Base-by-base conservation (phyloP, 1,140 invertebrate species). In the Zeugodacus cucurbitae region DNA sequence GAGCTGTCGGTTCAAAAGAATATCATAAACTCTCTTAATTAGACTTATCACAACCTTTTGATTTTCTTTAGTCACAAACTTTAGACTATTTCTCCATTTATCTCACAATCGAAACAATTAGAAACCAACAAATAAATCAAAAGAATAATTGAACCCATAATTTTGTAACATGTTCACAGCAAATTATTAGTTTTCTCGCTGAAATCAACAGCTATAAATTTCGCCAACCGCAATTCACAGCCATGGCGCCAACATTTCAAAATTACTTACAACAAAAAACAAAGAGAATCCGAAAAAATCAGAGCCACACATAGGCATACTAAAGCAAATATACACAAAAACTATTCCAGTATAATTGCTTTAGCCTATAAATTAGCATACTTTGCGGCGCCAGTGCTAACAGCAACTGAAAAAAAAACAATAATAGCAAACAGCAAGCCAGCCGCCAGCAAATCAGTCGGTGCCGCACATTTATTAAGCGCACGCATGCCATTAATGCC, bases 351-450 rank as follows among this genome's bases (percentile, higher is more conserved):
- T 37, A 82, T 82, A 82, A 82, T 82, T 82, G 74, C 74, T 82
- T 82, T 82, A 82, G 74, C 74, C 74, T 82, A 82, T 82, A 82
- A 82, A 82, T 82, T 82, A 82, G 74, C 74, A 82, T 82, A 82
- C 74, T 82, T 82, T 82, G 74, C 74, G 74, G 74, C 74, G 74
- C 74, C 74, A 82, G 67, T 41, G 67, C 32, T 34, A 74, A 74
- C 67, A 74, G 34, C 32, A 34, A 17, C 48, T 54, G 17, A 48
- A 48, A 32, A 74, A 37, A 37, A 34, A 74, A 74, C 74, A 82
- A n/a, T 8, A 82, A 41, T 37, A 78, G 37, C 34, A 67, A 26
- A 32, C 8, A 67, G 7, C 62, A 14, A 48, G 41, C 7, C 6
- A 26, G 8, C 62, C 1, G 41, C 37, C 74, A 48, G 74, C 41